Evolutionary conservation across 1,140 invertebrate genomes (phyloP), one percentile per base, ranked within the genome.

Genomic region (Drosophila sproati): DNA sequence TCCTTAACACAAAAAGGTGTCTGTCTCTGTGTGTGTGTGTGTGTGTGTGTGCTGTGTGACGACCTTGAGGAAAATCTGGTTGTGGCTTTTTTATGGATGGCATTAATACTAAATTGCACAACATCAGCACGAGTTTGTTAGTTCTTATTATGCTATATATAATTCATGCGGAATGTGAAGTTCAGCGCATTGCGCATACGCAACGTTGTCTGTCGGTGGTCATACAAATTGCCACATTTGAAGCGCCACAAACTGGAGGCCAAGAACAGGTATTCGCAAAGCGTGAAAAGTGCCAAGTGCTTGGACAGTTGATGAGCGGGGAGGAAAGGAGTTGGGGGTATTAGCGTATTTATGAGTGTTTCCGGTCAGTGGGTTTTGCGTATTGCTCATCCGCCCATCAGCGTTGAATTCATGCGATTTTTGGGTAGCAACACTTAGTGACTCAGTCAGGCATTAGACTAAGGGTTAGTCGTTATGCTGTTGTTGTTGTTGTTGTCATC

Each of bases 341-440:
- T 20, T 64, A 54, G 51, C 66, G 47, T 55, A 82, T 79, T 89
- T 89, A 89, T 89, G 86, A 89, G 72, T 52, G 81, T 80, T 89
- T 89, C 85, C 85, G 85, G 85, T 89, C 64, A 55, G 43, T 70
- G 57, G 52, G 43, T 70, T 70, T 63, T 59, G 31, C 31, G 20
- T 51, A 54, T 77, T 74, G 63, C 59, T 63, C 57, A 77, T 55
- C 54, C 34, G 50, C 39, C n/a, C 32, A 12, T 66, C 62, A 56
- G 29, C 35, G 39, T 8, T 43, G 10, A n/a, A 43, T 43, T 43
- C 39, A 43, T 43, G 39, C 31, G 47, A 62, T 57, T 55, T 61
- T 73, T 59, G 47, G 41, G 39, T 37, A 64, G 41, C 52, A 64
- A 41, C 52, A 63, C 60, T 59, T 59, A 75, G 68, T 80, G 76